Conservation (phyloP, 2,113 vertebrate genomes). For the Ceuthmochares aereus region DNA sequence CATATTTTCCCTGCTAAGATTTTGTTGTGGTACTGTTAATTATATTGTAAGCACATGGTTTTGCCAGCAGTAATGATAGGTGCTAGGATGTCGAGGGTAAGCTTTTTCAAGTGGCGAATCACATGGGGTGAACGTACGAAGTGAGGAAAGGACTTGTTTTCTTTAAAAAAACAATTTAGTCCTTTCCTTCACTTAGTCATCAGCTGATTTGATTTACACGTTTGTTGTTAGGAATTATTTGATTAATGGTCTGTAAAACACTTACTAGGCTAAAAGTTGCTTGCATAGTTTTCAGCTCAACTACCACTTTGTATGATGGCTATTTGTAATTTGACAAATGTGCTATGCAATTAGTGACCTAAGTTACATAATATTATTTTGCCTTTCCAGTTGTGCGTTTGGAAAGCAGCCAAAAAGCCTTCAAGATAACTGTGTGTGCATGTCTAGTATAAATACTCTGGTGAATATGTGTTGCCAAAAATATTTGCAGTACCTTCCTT, state of each 20-base stretch:
- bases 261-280: neutral
- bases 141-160: neutral
- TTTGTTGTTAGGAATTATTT: neutral
- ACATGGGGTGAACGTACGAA: neutral
- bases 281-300: slow-evolving; percentile 1
- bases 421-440: neutral
- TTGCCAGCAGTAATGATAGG: neutral
- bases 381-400: neutral
- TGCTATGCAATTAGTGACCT: neutral
- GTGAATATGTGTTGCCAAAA: neutral
- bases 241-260: neutral
- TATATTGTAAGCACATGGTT: neutral
- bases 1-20: neutral
- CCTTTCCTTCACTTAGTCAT: neutral
- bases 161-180: neutral
- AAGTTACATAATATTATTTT: neutral
- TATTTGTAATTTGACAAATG: slow-evolving; percentile 7
- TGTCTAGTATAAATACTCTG: neutral
- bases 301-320: neutral
- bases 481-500: slow-evolving; percentile 13
- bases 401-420: neutral
- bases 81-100: neutral
- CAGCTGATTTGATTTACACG: neutral
- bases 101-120: neutral
- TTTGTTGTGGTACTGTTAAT: neutral